A percentile compares a stretch with the other conserved stretches of the same genome.
Conservation (phyloP, 2,797 vertebrate species). For the Gastrophryne carolinensis region DNA sequence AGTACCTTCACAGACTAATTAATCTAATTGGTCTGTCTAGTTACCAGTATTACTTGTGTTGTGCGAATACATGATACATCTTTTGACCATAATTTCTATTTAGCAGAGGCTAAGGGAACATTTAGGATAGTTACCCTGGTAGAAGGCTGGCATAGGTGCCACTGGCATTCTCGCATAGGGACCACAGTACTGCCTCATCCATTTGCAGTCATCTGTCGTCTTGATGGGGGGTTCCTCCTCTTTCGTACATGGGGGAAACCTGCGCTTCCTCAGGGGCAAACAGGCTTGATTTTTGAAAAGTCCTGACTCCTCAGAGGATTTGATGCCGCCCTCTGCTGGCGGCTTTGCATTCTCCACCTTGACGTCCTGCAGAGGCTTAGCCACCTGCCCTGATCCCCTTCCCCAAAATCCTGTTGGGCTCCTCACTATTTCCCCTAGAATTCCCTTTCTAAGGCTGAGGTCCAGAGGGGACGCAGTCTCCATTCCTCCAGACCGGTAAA, state of each 20-base stretch:
- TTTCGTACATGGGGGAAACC: conserved; percentile 9
- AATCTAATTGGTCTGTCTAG: no score
- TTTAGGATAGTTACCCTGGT: conserved; percentile 21
- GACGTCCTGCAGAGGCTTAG: neutral
- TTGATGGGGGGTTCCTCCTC: neutral
- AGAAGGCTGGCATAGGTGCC: neutral
- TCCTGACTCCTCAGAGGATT: neutral
- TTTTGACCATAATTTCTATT: no score
- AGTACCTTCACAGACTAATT: no score
- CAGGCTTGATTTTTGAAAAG: conserved; percentile 34
- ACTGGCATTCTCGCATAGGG: neutral
- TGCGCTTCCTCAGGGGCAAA: conserved; percentile 40
- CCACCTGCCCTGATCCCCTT: neutral
- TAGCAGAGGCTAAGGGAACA: neutral
- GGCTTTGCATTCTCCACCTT: neutral
- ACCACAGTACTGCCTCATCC: neutral
- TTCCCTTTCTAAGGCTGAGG: conserved; percentile 18
- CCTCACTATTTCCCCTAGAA: neutral
- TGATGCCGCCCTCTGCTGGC: neutral
- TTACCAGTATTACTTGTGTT: no score
- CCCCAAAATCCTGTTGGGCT: neutral
- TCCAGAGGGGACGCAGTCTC: conserved; percentile 37
- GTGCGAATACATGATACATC: no score
- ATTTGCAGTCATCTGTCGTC: neutral
- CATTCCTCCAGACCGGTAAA: neutral